These are phyloP conservation scores for Sphyrna mokarran DNA, from an alignment of 2,113 vertebrate species.

Conservation along the genomic window DNA sequence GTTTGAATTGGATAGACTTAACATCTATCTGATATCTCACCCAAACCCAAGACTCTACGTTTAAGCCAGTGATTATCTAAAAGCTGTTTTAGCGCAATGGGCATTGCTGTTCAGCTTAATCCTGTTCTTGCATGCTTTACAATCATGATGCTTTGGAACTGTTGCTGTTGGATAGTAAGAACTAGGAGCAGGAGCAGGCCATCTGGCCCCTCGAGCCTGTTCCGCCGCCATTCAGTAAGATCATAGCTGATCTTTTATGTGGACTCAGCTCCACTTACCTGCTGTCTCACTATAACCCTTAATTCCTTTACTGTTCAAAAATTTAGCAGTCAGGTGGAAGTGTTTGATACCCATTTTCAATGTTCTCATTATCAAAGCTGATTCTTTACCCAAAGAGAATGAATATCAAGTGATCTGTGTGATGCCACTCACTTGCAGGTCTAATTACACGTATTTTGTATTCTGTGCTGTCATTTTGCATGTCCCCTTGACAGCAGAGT, in stretches of 20 bases:
- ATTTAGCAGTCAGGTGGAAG: not conserved
- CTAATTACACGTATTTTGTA: not conserved
- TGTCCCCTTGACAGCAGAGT: not conserved
- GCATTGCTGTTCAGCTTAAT: not conserved
- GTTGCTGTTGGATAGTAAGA: not conserved
- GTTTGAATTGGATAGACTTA: not conserved
- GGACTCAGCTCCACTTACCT: too few relatives aligned
- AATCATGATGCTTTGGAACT: not conserved
- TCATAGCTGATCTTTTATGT: too few relatives aligned
- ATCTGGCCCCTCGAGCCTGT: too few relatives aligned
- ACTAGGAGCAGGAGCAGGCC: too few relatives aligned
- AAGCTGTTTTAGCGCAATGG: not conserved
- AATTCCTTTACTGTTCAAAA: too few relatives aligned
- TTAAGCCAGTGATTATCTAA: not conserved
- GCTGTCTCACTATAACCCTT: too few relatives aligned
- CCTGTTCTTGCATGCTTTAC: not conserved
- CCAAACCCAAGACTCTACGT: not conserved
- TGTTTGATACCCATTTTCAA: not conserved
- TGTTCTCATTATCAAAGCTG: not conserved
- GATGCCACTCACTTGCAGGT: not conserved
- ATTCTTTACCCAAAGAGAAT: not conserved
- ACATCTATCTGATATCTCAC: not conserved
- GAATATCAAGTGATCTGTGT: not conserved
- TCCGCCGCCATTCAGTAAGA: too few relatives aligned
- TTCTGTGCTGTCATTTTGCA: not conserved